A percentile compares a stretch with the other conserved stretches of the same genome.
These are phyloP conservation scores for Garra rufa DNA, from an alignment of 2,113 vertebrate genomes.

Conservation along the genomic window DNA sequence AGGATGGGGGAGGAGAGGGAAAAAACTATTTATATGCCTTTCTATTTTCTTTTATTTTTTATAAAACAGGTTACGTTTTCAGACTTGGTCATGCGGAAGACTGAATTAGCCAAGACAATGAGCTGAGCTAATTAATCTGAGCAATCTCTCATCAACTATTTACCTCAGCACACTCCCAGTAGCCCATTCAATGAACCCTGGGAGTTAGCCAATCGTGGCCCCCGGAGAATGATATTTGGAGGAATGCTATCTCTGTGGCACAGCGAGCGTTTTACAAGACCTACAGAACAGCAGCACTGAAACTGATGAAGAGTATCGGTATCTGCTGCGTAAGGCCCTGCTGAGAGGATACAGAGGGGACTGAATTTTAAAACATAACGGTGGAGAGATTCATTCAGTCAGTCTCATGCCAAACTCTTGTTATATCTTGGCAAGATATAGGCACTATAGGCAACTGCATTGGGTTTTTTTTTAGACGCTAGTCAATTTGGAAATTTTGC, in stretches of 20 bases:
- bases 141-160: slow-evolving; percentile 48
- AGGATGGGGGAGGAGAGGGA: neutral
- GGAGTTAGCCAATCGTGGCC: slow-evolving; percentile 38
- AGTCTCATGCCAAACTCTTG: neutral
- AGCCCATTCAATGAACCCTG: slow-evolving; percentile 40
- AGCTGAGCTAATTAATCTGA: slow-evolving; percentile 49
- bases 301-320: slow-evolving; percentile 55
- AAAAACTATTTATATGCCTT: neutral
- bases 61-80: slow-evolving; percentile 26
- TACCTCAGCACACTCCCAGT: slow-evolving; percentile 33
- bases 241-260: slow-evolving; percentile 43
- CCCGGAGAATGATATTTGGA: slow-evolving; percentile 42
- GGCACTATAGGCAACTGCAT: neutral
- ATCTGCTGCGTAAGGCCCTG: slow-evolving; percentile 29
- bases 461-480: neutral
- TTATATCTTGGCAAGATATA: neutral
- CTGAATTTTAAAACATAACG: neutral
- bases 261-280: slow-evolving; percentile 48
- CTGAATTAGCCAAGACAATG: slow-evolving; percentile 54
- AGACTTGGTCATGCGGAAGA: slow-evolving; percentile 44
- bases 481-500: neutral
- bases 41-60: neutral
- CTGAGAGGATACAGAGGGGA: neutral
- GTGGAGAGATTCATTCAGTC: too few relatives aligned
- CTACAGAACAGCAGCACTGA: slow-evolving; percentile 46